Evolutionary conservation across 2,888 invertebrate genomes (phyloP).

Genomic region (Conchocele bisecta): DNA sequence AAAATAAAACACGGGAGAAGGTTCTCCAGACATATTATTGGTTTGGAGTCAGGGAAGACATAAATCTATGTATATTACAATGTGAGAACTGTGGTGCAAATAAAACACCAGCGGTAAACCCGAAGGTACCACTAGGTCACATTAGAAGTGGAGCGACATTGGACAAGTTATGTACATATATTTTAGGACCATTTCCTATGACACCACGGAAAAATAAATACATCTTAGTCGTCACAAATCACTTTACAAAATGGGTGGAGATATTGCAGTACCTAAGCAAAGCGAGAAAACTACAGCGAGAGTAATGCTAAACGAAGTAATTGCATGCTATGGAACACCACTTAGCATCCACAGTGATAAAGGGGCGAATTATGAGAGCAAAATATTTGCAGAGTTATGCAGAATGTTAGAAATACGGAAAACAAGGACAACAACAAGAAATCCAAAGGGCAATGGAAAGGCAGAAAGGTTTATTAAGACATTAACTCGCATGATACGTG

Average conservation of each 20-base stretch:
- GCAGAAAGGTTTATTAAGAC: constrained; percentile 44
- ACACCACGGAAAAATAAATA: constrained; percentile 46
- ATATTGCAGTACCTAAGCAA: constrained; percentile 48
- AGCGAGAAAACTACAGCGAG: constrained; percentile 36
- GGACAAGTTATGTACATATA: constrained; percentile 43
- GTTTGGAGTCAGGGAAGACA: constrained; percentile 33
- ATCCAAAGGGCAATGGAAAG: constrained; percentile 48
- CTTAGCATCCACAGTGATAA: constrained; percentile 44
- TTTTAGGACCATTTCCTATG: constrained; percentile 49
- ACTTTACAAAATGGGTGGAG: constrained; percentile 54
- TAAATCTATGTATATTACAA: constrained; percentile 5
- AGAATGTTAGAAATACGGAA: constrained; percentile 41
- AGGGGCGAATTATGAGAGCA: constrained; percentile 47
- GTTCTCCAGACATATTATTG: constrained; percentile 24
- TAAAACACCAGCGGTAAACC: constrained; percentile 17
- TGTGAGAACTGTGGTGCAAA: constrained; percentile 42
- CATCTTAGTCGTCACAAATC: constrained; percentile 49
- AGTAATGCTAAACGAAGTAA: constrained; percentile 43
- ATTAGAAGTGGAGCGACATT: constrained; percentile 40
- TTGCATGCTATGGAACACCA: constrained; percentile 39
- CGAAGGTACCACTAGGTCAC: constrained; percentile 25
- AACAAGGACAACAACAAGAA: constrained; percentile 38
- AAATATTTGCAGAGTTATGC: constrained; percentile 44
- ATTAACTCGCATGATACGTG: constrained; percentile 36
- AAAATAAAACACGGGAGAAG: constrained; percentile 31